A percentile compares a stretch with the other conserved stretches of the same genome.
Conservation (phyloP, 1,140 invertebrate species). For the Pemphigus obesinymphae region DNA sequence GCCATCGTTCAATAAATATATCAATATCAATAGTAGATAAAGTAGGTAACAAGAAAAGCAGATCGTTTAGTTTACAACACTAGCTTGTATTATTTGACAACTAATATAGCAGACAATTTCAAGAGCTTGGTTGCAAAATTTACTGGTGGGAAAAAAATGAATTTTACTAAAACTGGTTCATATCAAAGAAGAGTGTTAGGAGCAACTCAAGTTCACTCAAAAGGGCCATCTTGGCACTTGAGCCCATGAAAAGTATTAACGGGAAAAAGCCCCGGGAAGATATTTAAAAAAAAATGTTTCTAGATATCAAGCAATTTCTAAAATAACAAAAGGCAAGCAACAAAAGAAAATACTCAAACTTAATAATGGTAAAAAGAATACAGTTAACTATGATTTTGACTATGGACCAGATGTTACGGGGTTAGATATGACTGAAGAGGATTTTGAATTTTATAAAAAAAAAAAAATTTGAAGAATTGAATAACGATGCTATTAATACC, state of each 20-base stretch:
- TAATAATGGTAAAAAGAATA: not conserved
- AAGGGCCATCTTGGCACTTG: not conserved
- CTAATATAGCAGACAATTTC: not conserved
- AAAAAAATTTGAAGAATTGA: too few relatives aligned
- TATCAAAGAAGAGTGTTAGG: not conserved
- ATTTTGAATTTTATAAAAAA: not conserved
- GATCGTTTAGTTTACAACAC: not conserved
- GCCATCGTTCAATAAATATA: too few relatives aligned
- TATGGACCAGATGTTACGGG: not conserved
- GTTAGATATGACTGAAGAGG: constrained; percentile 8
- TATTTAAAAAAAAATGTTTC: not conserved
- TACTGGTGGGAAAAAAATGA: not conserved
- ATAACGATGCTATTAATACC: too few relatives aligned
- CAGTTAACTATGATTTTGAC: not conserved
- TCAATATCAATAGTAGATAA: too few relatives aligned
- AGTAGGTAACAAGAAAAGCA: too few relatives aligned
- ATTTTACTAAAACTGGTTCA: not conserved
- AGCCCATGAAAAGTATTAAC: not conserved
- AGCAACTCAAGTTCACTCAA: not conserved
- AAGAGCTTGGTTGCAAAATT: not conserved
- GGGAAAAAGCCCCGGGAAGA: not conserved
- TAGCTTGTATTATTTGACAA: too few relatives aligned
- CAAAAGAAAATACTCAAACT: not conserved
- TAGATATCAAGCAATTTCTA: not conserved
- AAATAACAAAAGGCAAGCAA: not conserved